phyloP scores from a whole-genome alignment of 2,113 vertebrate genomes.

The Aegypius monachus region DNA sequence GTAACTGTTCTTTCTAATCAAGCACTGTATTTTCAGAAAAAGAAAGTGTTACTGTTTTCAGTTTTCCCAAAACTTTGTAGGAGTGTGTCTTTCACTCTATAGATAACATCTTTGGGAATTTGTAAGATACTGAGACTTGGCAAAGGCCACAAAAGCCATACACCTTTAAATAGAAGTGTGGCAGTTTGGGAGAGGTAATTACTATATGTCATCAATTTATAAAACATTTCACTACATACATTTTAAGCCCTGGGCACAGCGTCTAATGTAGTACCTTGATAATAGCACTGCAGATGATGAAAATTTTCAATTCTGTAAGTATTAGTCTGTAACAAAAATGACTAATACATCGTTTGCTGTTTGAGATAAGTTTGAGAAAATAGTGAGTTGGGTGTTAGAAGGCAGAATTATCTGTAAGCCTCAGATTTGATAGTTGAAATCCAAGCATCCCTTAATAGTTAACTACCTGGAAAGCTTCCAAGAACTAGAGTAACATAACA shows the following conservation, averaged over 20 bases:
- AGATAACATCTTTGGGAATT: not conserved
- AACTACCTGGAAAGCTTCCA: not conserved
- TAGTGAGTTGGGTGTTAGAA: not conserved
- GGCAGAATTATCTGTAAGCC: not conserved
- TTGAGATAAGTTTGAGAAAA: not conserved
- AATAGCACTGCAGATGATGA: not conserved
- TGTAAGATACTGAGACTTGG: not conserved
- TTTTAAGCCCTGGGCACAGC: not conserved
- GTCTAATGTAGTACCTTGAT: not conserved
- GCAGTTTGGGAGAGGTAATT: not conserved
- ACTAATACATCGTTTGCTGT: not conserved
- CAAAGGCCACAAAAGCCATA: not conserved
- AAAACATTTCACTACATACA: not conserved
- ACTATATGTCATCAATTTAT: not conserved
- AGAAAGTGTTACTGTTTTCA: not conserved
- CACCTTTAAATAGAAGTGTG: not conserved
- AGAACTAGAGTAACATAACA: not conserved
- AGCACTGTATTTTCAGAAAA: not conserved
- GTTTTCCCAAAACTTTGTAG: not conserved
- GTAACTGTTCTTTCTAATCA: not conserved
- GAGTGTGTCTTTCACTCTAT: not conserved
- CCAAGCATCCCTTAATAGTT: not conserved
- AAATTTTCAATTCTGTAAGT: not conserved
- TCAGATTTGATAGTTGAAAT: not conserved
- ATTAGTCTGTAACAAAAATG: not conserved